Conservation (phyloP, 2,797 vertebrate genomes). For the Myotis pilosus region DNA sequence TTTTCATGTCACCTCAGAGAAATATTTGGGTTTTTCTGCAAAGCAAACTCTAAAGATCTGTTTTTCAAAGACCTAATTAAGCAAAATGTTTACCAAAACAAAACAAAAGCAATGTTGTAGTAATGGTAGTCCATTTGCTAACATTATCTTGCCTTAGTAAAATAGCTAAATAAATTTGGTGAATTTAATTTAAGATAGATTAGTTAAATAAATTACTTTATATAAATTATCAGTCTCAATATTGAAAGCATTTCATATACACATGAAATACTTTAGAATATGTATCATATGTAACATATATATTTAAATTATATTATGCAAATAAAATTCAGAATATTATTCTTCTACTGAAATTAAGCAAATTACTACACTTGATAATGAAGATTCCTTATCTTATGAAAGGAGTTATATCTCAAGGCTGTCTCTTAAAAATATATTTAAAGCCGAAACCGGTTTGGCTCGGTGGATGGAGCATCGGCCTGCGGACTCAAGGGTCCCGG, state of each 20-base stretch:
- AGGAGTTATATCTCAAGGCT: not conserved
- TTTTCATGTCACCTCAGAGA: not conserved
- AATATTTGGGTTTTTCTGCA: not conserved
- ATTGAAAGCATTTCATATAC: not conserved
- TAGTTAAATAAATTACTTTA: not conserved
- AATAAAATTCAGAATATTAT: not conserved
- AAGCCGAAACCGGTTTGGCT: no score
- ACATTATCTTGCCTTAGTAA: not conserved
- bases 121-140: not conserved
- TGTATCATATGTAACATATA: not conserved
- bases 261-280: not conserved
- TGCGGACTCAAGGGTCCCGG: no score
- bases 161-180: not conserved
- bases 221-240: not conserved
- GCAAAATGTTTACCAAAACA: not conserved
- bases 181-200: not conserved
- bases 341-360: not conserved
- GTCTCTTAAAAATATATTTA: constrained; percentile 39
- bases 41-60: not conserved
- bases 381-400: not conserved
- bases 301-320: not conserved
- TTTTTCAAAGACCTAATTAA: constrained; percentile 29
- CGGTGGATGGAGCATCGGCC: no score
- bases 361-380: not conserved
- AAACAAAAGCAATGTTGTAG: not conserved